A percentile compares a stretch with the other conserved stretches of the same genome.
Conservation (phyloP, 1,140 invertebrate species). For the Eriosoma lanigerum region DNA sequence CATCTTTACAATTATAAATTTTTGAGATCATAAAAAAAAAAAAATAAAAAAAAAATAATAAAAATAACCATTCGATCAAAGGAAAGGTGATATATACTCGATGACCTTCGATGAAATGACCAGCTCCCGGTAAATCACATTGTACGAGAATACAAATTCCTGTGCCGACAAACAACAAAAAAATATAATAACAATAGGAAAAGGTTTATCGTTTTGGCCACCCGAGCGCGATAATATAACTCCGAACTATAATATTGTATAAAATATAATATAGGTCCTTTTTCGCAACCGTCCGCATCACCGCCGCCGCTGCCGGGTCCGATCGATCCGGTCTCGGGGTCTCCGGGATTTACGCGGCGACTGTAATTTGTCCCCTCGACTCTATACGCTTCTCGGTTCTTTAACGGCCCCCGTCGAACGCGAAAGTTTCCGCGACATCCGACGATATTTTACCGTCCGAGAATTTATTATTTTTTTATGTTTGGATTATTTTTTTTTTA, state of each 20-base stretch:
- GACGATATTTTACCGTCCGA: conserved; percentile 30
- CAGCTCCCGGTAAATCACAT: too few species aligned
- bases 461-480: conserved; percentile 38
- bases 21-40: too few species aligned
- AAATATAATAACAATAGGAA: not conserved
- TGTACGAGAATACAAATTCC: too few species aligned
- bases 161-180: too few species aligned
- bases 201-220: conserved; percentile 10
- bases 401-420: conserved; percentile 34
- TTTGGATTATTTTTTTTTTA: not conserved
- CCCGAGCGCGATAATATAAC: conserved; percentile 29
- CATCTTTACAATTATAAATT: too few species aligned
- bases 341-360: not conserved
- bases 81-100: too few species aligned
- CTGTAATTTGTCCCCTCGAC: conserved; percentile 39
- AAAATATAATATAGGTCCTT: not conserved
- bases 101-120: too few species aligned
- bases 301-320: too few species aligned
- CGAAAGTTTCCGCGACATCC: conserved; percentile 32
- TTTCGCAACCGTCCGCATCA: not conserved
- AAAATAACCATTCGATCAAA: too few species aligned
- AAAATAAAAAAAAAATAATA: too few species aligned
- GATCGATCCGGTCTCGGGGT: conserved; percentile 27
- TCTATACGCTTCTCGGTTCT: not conserved
- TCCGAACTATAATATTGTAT: not conserved